Conservation (phyloP, 2,113 vertebrate genomes). For the Cebus imitator region DNA sequence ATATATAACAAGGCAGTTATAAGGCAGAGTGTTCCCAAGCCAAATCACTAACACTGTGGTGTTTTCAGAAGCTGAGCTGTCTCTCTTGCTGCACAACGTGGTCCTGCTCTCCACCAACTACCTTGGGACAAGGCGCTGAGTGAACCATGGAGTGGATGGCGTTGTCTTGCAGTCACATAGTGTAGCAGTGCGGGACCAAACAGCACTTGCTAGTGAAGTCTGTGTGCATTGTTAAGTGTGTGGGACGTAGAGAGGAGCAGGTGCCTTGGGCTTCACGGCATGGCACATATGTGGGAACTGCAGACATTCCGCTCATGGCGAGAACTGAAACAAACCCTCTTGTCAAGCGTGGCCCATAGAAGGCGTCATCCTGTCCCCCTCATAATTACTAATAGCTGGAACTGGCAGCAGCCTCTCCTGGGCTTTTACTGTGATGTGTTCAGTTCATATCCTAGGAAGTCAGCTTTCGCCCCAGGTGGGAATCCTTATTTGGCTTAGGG, state of each 20-base stretch:
- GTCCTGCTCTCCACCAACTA: conserved; percentile 94
- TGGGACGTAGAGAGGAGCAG: not conserved
- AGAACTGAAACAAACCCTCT: not conserved
- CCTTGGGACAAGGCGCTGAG: conserved; percentile 68
- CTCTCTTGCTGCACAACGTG: conserved; percentile 92
- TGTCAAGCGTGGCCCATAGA: rapidly evolving
- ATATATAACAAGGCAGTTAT: not conserved
- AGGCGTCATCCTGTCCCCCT: not conserved
- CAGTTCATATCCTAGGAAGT: not conserved
- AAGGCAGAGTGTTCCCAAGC: not conserved
- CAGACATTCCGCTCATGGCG: not conserved
- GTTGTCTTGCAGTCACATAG: not conserved
- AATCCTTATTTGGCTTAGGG: not conserved
- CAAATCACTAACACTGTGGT: conserved; percentile 15
- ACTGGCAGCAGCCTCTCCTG: not conserved
- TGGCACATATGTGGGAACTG: not conserved
- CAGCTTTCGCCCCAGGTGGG: not conserved
- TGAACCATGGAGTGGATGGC: not conserved
- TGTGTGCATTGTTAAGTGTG: not conserved
- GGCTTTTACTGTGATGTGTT: not conserved
- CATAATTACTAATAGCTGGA: not conserved
- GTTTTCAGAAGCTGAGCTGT: conserved; percentile 90
- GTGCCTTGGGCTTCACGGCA: not conserved
- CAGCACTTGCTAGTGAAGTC: not conserved
- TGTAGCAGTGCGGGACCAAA: conserved; percentile 47